A percentile compares a stretch with the other conserved stretches of the same genome.
Evolutionary conservation across 2,797 vertebrate genomes (phyloP).

Genomic region (Aratinga solstitialis): DNA sequence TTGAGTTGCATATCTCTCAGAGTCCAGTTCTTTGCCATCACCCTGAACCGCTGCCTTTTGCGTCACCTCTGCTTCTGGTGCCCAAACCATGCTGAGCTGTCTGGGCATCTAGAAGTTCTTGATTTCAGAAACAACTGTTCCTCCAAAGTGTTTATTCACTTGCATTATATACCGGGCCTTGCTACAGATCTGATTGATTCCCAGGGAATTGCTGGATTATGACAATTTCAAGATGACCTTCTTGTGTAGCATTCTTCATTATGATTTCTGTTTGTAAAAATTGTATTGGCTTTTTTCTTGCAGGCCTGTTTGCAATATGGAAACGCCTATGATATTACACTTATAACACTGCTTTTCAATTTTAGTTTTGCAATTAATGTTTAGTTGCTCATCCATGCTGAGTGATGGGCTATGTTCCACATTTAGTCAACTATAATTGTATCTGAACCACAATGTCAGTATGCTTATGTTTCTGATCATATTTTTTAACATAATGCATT

Average conservation of each 20-base stretch:
- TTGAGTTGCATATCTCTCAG: rapidly evolving
- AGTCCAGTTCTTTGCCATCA: background rate
- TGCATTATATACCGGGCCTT: background rate
- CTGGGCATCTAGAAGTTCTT: background rate
- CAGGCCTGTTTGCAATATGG: background rate
- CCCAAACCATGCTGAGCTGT: background rate
- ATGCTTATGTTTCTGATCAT: background rate
- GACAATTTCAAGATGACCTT: background rate
- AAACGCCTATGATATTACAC: background rate
- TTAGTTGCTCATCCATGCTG: background rate
- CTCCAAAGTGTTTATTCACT: background rate
- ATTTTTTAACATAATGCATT: background rate
- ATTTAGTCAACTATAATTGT: background rate
- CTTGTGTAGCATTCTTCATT: background rate
- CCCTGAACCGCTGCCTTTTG: background rate
- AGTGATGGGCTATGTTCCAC: background rate
- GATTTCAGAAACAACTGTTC: background rate
- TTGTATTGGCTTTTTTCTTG: background rate
- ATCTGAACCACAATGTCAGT: background rate
- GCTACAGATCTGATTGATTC: background rate
- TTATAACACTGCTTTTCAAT: background rate
- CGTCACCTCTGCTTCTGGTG: background rate
- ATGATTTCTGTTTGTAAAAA: background rate
- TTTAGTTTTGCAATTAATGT: background rate
- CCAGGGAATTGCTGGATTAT: background rate